Percentiles rank a stretch among this genome's conserved stretches.
Conservation (phyloP, 2,797 vertebrate species). For the Diglossa cyanea region DNA sequence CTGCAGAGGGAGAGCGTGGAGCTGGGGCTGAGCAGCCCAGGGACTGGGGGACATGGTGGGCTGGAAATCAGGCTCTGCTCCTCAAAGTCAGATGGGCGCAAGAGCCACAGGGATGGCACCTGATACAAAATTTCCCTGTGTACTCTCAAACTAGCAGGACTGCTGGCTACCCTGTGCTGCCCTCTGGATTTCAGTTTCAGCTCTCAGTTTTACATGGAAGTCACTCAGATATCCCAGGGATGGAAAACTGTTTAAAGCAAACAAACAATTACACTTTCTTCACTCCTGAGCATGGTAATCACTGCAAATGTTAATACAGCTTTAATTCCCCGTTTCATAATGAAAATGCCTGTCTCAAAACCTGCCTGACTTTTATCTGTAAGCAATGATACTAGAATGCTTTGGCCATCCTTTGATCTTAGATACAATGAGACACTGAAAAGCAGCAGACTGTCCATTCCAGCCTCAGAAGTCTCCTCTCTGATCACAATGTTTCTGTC, state of each 20-base stretch:
- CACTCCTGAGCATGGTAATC: not conserved
- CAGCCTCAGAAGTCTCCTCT: not conserved
- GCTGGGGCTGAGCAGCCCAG: not conserved
- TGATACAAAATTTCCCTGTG: not conserved
- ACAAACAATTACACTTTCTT: not conserved
- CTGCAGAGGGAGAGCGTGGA: fast-evolving
- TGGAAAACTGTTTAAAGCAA: not conserved
- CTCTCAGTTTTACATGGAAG: not conserved
- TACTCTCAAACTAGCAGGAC: not conserved
- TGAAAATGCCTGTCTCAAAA: not conserved
- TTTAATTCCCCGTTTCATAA: not conserved
- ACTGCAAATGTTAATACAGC: not conserved
- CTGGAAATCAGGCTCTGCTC: not conserved
- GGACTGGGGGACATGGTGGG: fast-evolving
- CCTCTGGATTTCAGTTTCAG: not conserved
- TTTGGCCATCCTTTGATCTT: conserved; percentile 5
- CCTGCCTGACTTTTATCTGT: not conserved
- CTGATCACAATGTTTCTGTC: conserved; percentile 14
- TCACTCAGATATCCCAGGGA: not conserved
- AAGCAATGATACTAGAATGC: not conserved
- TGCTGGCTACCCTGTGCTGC: fast-evolving
- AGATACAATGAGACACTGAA: conserved; percentile 4
- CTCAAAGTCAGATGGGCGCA: not conserved
- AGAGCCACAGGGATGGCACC: fast-evolving
- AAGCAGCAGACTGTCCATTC: not conserved